phyloP scores from a whole-genome alignment of 2,113 vertebrate species.

The Hippocampus barbouri region DNA sequence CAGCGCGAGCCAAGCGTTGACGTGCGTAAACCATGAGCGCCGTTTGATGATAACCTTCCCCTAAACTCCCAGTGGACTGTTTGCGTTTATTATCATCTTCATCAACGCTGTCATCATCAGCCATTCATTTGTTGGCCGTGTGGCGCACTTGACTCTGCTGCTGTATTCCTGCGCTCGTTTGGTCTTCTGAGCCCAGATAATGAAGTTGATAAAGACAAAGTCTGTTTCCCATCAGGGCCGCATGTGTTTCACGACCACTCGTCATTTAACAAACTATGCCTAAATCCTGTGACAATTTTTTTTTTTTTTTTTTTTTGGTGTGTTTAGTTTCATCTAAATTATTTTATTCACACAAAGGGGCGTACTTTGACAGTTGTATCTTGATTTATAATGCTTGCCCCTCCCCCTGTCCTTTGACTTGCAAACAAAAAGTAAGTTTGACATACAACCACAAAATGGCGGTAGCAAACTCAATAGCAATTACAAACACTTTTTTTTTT shows the following conservation, averaged over 20 bases:
- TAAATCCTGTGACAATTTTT: not conserved
- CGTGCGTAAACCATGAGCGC: conserved; percentile 58
- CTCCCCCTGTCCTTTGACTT: too few relatives aligned
- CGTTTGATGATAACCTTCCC: conserved; percentile 58
- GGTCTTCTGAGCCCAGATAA: conserved; percentile 12
- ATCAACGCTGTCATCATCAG: conserved; percentile 45
- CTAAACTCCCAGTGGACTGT: conserved; percentile 55
- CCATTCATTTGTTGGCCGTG: conserved; percentile 43
- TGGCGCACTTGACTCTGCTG: conserved; percentile 26
- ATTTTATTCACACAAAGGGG: too few relatives aligned
- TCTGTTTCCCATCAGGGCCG: conserved; percentile 3
- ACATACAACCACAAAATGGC: too few relatives aligned
- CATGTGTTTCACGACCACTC: not conserved
- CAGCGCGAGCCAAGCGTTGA: conserved; percentile 32
- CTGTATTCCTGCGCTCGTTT: conserved; percentile 13
- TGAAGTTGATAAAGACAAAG: not conserved
- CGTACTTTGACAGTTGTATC: too few relatives aligned
- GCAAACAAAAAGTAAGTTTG: too few relatives aligned
- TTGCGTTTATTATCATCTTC: conserved; percentile 52
- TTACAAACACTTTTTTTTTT: not conserved
- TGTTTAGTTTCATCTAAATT: not conserved
- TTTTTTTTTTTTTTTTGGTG: too few relatives aligned
- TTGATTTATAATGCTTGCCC: too few relatives aligned
- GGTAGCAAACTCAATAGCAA: too few relatives aligned
- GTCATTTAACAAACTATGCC: not conserved